phyloP scores from a whole-genome alignment of 2,888 invertebrate genomes.

The Macropis europaea region DNA sequence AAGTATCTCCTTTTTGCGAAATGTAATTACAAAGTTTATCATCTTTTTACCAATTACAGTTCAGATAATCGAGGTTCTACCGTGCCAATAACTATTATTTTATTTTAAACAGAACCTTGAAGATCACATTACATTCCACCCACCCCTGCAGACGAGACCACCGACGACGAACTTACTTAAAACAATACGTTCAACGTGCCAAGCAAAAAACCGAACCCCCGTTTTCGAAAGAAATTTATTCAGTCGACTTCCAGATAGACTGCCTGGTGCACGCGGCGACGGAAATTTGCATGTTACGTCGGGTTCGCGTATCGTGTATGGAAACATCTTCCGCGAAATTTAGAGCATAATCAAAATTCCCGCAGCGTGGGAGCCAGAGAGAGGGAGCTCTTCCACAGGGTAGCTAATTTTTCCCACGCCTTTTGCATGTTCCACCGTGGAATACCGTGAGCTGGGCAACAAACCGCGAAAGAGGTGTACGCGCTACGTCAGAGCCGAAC shows the following conservation, averaged over 20 bases:
- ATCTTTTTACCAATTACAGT: too few relatives aligned
- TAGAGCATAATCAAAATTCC: constrained; percentile 7
- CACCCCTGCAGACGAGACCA: too few relatives aligned
- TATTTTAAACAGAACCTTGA: too few relatives aligned
- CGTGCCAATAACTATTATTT: too few relatives aligned
- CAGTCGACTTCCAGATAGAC: not conserved
- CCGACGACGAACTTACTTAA: too few relatives aligned
- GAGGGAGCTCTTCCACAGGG: not conserved
- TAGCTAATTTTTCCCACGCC: constrained; percentile 7
- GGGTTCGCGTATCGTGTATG: not conserved
- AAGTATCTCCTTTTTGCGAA: too few relatives aligned
- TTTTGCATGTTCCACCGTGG: not conserved
- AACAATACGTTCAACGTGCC: too few relatives aligned
- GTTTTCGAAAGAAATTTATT: constrained; percentile 11
- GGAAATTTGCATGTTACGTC: constrained; percentile 8
- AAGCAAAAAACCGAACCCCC: not conserved
- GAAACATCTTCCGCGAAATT: constrained; percentile 16
- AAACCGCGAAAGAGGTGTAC: not conserved
- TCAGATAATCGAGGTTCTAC: too few relatives aligned
- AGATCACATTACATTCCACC: too few relatives aligned
- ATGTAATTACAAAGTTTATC: too few relatives aligned
- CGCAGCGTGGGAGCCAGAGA: not conserved
- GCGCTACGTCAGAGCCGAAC: not conserved
- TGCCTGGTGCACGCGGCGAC: not conserved
- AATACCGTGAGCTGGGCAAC: not conserved